phyloP scores from a whole-genome alignment of 92 coral and sea anemone species.

The Heteractis magnifica region DNA sequence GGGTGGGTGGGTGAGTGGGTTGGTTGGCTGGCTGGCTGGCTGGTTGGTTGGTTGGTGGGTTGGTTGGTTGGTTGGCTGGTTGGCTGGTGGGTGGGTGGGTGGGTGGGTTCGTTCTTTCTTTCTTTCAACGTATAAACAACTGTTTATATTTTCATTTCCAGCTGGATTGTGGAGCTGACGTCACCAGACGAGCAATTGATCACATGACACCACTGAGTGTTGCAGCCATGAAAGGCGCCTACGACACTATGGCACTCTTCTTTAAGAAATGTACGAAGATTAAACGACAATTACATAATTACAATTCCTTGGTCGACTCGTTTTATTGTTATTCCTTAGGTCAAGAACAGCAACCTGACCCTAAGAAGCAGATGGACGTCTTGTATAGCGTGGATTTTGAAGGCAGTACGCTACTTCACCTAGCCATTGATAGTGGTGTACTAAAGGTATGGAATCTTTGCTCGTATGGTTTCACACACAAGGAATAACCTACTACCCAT shows the following conservation, averaged over 20 bases:
- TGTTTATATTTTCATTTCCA: constrained; percentile 5
- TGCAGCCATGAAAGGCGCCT: constrained; percentile 68
- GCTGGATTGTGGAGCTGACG: constrained; percentile 75
- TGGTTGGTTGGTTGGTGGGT: too few species aligned
- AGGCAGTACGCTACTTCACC: constrained; percentile 78
- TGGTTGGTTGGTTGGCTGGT: too few species aligned
- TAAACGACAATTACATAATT: not conserved
- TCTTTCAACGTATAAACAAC: too few species aligned
- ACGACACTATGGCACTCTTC: constrained; percentile 68
- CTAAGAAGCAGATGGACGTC: constrained; percentile 58
- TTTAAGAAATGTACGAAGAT: constrained; percentile 68
- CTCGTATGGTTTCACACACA: too few species aligned
- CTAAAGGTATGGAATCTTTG: constrained; percentile 47
- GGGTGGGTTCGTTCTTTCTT: too few species aligned
- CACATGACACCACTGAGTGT: constrained; percentile 82
- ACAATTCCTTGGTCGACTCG: not conserved
- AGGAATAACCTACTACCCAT: too few species aligned
- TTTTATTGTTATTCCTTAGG: constrained; percentile 22
- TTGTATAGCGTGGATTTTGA: constrained; percentile 72
- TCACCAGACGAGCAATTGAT: constrained; percentile 62
- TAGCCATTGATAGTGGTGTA: constrained; percentile 80
- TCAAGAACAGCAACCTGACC: constrained; percentile 40
- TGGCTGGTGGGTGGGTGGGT: too few species aligned
- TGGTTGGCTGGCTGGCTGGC: too few species aligned
- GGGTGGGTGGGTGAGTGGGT: too few species aligned